Evolutionary conservation across 2,113 vertebrate genomes (phyloP), one percentile per base, ranked within the genome.

Genomic region (Hippocampus guttulatus): DNA sequence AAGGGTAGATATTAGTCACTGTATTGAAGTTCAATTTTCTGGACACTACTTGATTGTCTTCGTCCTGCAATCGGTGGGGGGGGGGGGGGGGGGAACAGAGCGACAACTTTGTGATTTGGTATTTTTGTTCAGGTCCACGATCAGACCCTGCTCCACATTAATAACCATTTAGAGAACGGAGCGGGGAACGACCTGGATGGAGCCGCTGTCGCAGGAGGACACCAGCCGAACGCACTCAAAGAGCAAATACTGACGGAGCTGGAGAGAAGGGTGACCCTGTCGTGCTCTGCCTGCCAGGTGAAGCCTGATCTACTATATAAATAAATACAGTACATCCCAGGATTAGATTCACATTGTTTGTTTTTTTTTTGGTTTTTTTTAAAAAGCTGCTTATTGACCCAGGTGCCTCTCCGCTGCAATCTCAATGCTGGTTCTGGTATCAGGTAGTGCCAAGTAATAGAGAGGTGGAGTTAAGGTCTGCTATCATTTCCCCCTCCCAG

Each of bases 201-300:
- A 10, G 45, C 8, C 2, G 21, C 45, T 6, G 40, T 33, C 10
- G 43, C 10, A 40, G 85, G 71, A 51, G 75, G 27, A 52, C 40
- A 74, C 70, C 85, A 87, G 75, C 64, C 85, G 51, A 85, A 70
- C 51, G 78, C 78, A 1, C 78, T 90, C 54, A 90, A 87, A 6
- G 89, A 92, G 30, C 85, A 94, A 63, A 91, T 93, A 0, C 89
- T 96, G 40, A 89, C 62, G 0, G 93, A 95, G 75, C 85, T 96
- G 76, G 95, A 96, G 80, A 88, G 54, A 15, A 89, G 93, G 27
- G 89, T 97, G 75, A 87, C 92, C 68, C 90, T 95, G 51, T 91
- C 93, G 27, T 97, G 96, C 64, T 92, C 94, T 0, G 75, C 93
- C 57, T 98, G 96, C 77, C 87, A 94, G 88, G 88, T 91, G 38